Percentiles rank a stretch among this genome's conserved stretches.
Conservation (phyloP, 30 jellyfish, hydroid and myxozoan genomes). For the Mastigias papua region DNA sequence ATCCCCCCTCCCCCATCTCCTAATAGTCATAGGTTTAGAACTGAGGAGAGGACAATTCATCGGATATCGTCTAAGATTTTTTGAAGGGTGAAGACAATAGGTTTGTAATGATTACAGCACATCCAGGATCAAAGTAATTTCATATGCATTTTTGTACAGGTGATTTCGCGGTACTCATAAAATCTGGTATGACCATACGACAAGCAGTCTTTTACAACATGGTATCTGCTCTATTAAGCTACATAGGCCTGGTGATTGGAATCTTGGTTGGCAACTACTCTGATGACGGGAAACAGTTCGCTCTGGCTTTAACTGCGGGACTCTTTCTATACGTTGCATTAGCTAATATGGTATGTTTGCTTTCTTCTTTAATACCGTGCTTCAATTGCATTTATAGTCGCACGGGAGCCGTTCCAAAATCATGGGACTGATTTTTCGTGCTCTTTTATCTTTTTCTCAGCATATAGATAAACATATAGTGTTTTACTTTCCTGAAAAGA, state of each 20-base stretch:
- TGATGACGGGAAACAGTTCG: conserved; percentile 85
- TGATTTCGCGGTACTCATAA: conserved; percentile 91
- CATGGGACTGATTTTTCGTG: no score
- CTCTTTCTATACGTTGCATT: conserved; percentile 89
- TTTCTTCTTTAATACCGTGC: no score
- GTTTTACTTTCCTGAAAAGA: no score
- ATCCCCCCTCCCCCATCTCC: no score
- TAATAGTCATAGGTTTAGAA: no score
- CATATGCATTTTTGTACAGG: conserved; percentile 38
- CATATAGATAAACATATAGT: no score
- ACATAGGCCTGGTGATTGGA: conserved; percentile 91
- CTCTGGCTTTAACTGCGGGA: conserved; percentile 93
- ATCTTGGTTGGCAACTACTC: conserved; percentile 83
- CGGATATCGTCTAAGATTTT: no score
- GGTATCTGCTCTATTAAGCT: conserved; percentile 90
- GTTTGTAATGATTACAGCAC: background rate
- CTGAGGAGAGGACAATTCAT: no score
- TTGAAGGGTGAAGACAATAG: no score
- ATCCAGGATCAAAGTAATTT: background rate
- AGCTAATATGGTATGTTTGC: conserved; percentile 87
- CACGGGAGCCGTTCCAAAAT: no score
- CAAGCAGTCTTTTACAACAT: conserved; percentile 92
- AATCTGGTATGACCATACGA: conserved; percentile 91
- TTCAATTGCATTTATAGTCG: no score
- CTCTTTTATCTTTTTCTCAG: no score